phyloP scores from a whole-genome alignment of 2,888 invertebrate species.

The Ornithoptera alexandrae region DNA sequence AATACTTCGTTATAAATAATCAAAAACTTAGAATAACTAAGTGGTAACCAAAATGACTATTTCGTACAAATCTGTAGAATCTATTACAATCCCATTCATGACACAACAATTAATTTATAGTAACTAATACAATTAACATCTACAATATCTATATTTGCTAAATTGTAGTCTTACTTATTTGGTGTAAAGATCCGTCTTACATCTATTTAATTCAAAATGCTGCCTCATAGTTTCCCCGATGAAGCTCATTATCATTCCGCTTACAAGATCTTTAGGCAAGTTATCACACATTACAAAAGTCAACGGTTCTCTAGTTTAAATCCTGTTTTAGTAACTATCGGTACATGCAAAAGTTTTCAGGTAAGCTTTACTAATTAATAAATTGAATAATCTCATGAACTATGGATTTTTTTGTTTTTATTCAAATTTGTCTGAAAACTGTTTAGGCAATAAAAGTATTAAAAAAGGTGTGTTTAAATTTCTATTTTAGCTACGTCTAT shows the following conservation, averaged over 20 bases:
- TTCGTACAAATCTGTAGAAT: constrained; percentile 24
- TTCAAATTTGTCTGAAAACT: no score
- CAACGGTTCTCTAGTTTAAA: constrained; percentile 9
- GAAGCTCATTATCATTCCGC: constrained; percentile 38
- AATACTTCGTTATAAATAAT: background rate
- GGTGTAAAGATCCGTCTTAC: constrained; percentile 78
- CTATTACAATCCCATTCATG: constrained; percentile 40
- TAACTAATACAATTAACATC: constrained; percentile 62
- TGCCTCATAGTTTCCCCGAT: constrained; percentile 18
- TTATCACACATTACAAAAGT: constrained; percentile 46
- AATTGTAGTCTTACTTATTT: constrained; percentile 74
- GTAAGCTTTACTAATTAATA: background rate
- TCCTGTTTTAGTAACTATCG: constrained; percentile 14
- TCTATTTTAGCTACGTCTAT: background rate
- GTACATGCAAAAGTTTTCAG: background rate
- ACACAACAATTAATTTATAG: constrained; percentile 53
- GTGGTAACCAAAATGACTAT: constrained; percentile 16
- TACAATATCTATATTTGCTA: constrained; percentile 67
- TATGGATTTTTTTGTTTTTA: no score
- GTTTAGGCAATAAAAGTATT: background rate
- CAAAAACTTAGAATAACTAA: constrained; percentile 7
- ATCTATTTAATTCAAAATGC: constrained; percentile 55
- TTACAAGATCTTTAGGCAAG: constrained; percentile 41
- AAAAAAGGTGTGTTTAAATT: background rate
- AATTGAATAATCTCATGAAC: background rate